Conservation (phyloP, 2,888 invertebrate species). For the Fissipunctia ypsillon region DNA sequence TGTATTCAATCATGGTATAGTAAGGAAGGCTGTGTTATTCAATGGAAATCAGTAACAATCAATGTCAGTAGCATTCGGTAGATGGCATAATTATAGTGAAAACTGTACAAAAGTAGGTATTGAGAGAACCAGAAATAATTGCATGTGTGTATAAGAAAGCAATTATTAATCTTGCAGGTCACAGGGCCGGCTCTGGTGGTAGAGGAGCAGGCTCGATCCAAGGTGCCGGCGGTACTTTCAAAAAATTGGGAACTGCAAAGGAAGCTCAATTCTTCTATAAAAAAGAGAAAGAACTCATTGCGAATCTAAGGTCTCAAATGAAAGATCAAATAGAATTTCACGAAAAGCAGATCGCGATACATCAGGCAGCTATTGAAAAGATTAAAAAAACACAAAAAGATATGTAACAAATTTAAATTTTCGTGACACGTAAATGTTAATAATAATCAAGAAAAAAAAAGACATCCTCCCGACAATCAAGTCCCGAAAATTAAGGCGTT, state of each 20-base stretch:
- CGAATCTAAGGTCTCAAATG: not conserved
- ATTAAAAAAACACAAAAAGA: constrained; percentile 5
- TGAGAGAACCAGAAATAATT: not conserved
- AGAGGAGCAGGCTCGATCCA: constrained; percentile 10
- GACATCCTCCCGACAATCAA: too few relatives aligned
- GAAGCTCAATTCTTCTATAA: constrained; percentile 32
- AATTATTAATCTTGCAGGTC: constrained; percentile 1
- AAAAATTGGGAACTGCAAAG: constrained; percentile 15
- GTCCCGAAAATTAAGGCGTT: not conserved
- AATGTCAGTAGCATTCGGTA: not conserved
- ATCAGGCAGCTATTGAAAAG: constrained; percentile 14
- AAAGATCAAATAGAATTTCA: constrained; percentile 27
- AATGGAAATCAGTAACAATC: too few relatives aligned
- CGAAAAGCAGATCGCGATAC: constrained; percentile 11
- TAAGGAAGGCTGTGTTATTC: not conserved
- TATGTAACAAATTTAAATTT: not conserved
- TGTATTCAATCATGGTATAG: not conserved
- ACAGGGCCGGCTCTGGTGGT: not conserved
- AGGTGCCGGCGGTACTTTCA: constrained; percentile 5
- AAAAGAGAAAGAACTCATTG: constrained; percentile 25
- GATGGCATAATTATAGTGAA: not conserved
- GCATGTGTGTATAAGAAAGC: not conserved
- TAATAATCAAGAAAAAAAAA: not conserved
- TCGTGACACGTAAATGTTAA: not conserved
- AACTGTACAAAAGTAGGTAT: not conserved